These are phyloP conservation scores for Protobothrops flavoviridis DNA, from an alignment of 2,113 vertebrate species.

Conservation along the genomic window DNA sequence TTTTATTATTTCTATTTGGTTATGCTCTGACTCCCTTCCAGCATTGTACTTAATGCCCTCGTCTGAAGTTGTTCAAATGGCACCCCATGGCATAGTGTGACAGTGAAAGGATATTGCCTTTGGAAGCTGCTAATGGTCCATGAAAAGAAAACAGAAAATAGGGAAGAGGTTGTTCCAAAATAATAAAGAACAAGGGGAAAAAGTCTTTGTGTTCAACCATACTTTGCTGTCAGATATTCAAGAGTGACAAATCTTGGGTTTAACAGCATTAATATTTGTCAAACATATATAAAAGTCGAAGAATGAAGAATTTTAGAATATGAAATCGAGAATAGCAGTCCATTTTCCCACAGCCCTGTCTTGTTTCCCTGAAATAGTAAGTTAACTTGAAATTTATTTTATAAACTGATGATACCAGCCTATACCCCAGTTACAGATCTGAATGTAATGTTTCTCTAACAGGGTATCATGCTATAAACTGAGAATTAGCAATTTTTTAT, in stretches of 20 bases:
- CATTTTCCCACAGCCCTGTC: neutral
- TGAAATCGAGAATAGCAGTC: neutral
- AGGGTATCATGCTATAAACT: neutral
- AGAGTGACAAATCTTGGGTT: conserved; percentile 9
- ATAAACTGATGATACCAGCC: neutral
- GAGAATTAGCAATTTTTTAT: neutral
- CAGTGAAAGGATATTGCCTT: conserved; percentile 80
- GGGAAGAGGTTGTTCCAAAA: conserved; percentile 70
- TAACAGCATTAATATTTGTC: neutral
- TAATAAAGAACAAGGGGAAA: conserved; percentile 62
- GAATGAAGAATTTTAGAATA: neutral
- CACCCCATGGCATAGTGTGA: conserved; percentile 76
- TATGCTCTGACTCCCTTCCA: conserved; percentile 80
- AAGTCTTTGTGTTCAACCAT: conserved; percentile 46
- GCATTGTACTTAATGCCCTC: conserved; percentile 76
- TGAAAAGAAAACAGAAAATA: conserved; percentile 74
- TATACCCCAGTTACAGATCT: too few relatives aligned
- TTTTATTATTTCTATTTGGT: conserved; percentile 84
- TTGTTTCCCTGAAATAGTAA: neutral
- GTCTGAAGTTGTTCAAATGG: conserved; percentile 76
- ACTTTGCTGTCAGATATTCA: conserved; percentile 26
- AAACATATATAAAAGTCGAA: neutral
- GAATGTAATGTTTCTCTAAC: neutral
- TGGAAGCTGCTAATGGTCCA: conserved; percentile 79
- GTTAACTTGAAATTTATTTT: neutral